These are phyloP conservation scores for Xyrauchen texanus DNA, from an alignment of 2,113 vertebrate species.

Conservation along the genomic window DNA sequence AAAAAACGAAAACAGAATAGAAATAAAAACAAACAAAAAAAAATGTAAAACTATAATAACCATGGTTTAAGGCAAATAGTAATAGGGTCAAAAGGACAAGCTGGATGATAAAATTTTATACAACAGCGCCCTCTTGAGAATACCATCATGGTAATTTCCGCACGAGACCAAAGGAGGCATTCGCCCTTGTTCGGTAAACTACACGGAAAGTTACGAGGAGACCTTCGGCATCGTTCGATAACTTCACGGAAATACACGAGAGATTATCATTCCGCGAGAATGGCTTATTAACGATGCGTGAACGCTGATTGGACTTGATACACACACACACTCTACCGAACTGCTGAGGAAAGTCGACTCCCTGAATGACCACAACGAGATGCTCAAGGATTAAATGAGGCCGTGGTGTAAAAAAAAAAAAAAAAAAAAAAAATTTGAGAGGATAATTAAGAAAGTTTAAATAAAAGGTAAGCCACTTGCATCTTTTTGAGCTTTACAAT, in stretches of 20 bases:
- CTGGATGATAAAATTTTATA: neutral
- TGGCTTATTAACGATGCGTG: neutral
- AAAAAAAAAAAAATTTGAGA: neutral
- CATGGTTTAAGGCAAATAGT: too few relatives aligned
- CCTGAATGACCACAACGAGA: neutral
- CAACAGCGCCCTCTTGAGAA: neutral
- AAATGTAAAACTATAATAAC: too few relatives aligned
- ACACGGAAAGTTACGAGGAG: slow-evolving; percentile 12
- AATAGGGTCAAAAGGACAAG: neutral
- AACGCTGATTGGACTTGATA: neutral
- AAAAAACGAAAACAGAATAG: too few relatives aligned
- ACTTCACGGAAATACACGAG: slow-evolving; percentile 25
- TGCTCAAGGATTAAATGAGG: neutral
- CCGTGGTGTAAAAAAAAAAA: neutral
- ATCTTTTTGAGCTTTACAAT: neutral
- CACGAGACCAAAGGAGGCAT: neutral
- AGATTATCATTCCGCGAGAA: too few relatives aligned
- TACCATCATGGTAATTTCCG: neutral
- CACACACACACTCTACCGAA: neutral
- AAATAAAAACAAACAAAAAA: too few relatives aligned
- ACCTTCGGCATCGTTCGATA: neutral
- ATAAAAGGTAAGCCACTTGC: slow-evolving; percentile 16
- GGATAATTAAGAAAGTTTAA: slow-evolving; percentile 2
- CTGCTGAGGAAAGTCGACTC: neutral
- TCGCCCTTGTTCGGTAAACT: too few relatives aligned